A percentile compares a stretch with the other conserved stretches of the same genome.
phyloP scores from a whole-genome alignment of 64 coral and sea anemone genomes.

The Stichodactyla mertensii region DNA sequence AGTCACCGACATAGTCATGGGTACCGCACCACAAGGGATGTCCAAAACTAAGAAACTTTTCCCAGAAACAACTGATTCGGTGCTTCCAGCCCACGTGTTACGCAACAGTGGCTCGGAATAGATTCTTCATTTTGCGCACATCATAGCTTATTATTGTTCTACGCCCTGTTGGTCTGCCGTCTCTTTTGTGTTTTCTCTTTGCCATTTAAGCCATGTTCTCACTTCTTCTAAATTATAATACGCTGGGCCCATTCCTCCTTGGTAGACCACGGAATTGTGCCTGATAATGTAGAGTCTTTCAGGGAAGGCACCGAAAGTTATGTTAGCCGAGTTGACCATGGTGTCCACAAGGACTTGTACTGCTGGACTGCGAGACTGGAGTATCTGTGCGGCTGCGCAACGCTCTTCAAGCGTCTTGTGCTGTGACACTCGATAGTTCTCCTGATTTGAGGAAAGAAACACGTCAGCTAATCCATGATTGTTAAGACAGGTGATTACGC shows the following conservation, averaged over 20 bases:
- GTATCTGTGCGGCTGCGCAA: constrained; percentile 25
- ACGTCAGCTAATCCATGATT: too few species aligned
- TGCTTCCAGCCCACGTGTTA: too few species aligned
- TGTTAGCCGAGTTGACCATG: constrained; percentile 70
- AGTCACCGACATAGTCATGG: too few species aligned
- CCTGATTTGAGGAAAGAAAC: not conserved
- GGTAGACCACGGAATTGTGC: constrained; percentile 40
- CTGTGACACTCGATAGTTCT: not conserved
- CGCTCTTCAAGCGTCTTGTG: constrained; percentile 6
- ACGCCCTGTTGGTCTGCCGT: not conserved
- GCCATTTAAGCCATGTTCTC: constrained; percentile 27
- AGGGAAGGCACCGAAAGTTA: constrained; percentile 77
- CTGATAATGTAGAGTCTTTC: constrained; percentile 66
- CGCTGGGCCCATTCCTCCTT: constrained; percentile 65
- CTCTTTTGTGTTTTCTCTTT: not conserved
- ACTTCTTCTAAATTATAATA: constrained; percentile 55
- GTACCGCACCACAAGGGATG: too few species aligned
- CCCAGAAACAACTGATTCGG: too few species aligned
- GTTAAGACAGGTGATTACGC: too few species aligned
- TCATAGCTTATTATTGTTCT: too few species aligned
- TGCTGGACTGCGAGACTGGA: constrained; percentile 14
- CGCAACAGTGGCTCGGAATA: too few species aligned
- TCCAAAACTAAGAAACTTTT: too few species aligned
- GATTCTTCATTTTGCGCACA: too few species aligned
- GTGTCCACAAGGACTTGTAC: constrained; percentile 41